Evolutionary conservation across 2,888 invertebrate genomes (phyloP), one percentile per base, ranked within the genome.

Genomic region (Cataglyphis altisquamis): DNA sequence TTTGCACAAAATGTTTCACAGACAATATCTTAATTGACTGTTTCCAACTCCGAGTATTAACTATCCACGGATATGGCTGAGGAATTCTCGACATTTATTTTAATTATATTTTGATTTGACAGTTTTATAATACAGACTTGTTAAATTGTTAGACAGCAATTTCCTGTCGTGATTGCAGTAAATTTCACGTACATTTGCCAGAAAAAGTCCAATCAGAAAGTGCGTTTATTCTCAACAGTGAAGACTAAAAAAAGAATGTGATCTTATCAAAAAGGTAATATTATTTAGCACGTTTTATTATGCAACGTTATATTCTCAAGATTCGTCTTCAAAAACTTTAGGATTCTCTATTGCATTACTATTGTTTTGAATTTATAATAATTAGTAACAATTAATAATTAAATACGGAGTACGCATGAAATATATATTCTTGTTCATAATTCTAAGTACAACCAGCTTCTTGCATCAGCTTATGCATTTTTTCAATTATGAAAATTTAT

Each of bases 211-310:
- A 67, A 29, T 0, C 55, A 67, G 55, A n/a, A 64, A 52, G 57
- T 36, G 25, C 8, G 12, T 3, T 12, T 4, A 48, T 9, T n/a
- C 32, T 57, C 55, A 39, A 67, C 9, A 41, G 66, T 18, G 67
- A 77, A 77, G n/a, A 41, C 15, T 67, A 1, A 41, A 77, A 55
- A 67, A 77, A 55, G 55, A 66, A 77, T 25, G 77, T 67, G 41
- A 55, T 55, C 29, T 55, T 29, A n/a, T 15, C 15, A 41, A 77
- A 55, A 77, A 66, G 39, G 21, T 77, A 39, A 77, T 41, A 55
- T 52, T 64, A 36, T 64, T 45, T 45, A 15, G 41, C 41, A 45
- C 12, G 0, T 45, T 39, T n/a, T 41, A 39, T n/a, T 41, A 39
- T 66, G 8, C 25, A 9, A 0, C 12, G 3, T 18, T 36, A n/a